A percentile compares a stretch with the other conserved stretches of the same genome.
These are phyloP conservation scores for Halcyon smyrnensis DNA, from an alignment of 2,797 vertebrate genomes.

Conservation along the genomic window DNA sequence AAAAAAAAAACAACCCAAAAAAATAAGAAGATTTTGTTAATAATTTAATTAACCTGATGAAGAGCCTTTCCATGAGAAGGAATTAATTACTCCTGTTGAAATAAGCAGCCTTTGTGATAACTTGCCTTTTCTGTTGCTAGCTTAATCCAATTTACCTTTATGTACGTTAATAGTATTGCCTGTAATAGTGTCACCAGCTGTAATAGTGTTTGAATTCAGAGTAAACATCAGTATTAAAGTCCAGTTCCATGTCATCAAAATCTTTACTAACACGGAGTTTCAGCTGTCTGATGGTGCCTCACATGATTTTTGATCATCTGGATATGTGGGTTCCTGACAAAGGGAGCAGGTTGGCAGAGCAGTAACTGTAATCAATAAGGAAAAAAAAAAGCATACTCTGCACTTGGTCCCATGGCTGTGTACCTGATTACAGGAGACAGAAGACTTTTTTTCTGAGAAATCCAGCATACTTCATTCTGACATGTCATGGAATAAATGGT, in stretches of 20 bases:
- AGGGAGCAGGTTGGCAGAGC: neutral
- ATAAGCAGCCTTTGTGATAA: conserved; percentile 8
- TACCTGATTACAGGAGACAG: neutral
- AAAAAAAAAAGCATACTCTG: neutral
- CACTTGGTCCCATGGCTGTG: neutral
- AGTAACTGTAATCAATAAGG: neutral
- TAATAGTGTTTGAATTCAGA: neutral
- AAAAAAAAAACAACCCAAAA: neutral
- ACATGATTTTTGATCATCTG: neutral
- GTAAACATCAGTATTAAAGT: neutral
- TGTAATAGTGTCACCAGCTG: neutral
- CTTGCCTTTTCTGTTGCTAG: neutral
- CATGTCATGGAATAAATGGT: neutral
- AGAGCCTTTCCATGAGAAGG: neutral
- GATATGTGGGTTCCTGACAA: neutral
- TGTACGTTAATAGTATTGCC: neutral
- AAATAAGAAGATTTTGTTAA: neutral
- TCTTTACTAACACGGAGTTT: neutral
- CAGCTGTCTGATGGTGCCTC: neutral
- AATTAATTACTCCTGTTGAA: conserved; percentile 23
- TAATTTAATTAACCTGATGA: conserved; percentile 15
- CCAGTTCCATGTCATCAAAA: neutral
- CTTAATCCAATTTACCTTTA: neutral
- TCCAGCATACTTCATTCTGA: neutral
- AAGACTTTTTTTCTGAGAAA: neutral